phyloP scores from a whole-genome alignment of 2,888 invertebrate genomes.

The Hirtodrosophila duncani region DNA sequence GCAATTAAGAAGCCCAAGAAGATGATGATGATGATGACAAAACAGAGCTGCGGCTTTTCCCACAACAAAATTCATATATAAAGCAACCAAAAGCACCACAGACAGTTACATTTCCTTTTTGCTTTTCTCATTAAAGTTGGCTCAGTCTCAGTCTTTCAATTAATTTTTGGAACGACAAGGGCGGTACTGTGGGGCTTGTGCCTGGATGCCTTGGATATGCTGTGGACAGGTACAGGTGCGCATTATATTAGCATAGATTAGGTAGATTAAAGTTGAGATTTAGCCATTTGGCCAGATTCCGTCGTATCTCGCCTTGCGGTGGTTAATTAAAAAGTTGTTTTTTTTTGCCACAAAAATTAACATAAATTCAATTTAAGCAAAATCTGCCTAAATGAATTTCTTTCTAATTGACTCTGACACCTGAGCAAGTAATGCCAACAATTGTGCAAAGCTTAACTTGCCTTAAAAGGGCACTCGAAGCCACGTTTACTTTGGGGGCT shows the following conservation, averaged over 20 bases:
- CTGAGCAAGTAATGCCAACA: slow-evolving; percentile 22
- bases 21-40: too few species aligned
- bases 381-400: slow-evolving; percentile 43
- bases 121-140: slow-evolving; percentile 46
- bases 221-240: slow-evolving; percentile 61
- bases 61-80: too few species aligned
- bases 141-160: slow-evolving; percentile 34
- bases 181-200: too few species aligned
- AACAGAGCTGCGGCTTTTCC: too few species aligned
- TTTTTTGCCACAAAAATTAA: slow-evolving; percentile 51
- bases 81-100: neutral
- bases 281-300: slow-evolving; percentile 18
- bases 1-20: too few species aligned
- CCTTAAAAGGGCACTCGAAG: slow-evolving; percentile 9
- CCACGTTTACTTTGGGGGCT: neutral
- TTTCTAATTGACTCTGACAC: slow-evolving; percentile 39
- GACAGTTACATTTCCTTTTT: slow-evolving; percentile 3
- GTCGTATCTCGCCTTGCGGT: slow-evolving; percentile 14
- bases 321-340: slow-evolving; percentile 67
- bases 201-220: neutral
- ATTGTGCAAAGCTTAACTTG: slow-evolving; percentile 17
- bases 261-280: slow-evolving; percentile 18
- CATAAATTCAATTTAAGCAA: slow-evolving; percentile 57
- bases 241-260: slow-evolving; percentile 64
- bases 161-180: too few species aligned